These are phyloP conservation scores for Monarcha castaneiventris DNA, from an alignment of 2,113 vertebrate genomes.

Conservation along the genomic window DNA sequence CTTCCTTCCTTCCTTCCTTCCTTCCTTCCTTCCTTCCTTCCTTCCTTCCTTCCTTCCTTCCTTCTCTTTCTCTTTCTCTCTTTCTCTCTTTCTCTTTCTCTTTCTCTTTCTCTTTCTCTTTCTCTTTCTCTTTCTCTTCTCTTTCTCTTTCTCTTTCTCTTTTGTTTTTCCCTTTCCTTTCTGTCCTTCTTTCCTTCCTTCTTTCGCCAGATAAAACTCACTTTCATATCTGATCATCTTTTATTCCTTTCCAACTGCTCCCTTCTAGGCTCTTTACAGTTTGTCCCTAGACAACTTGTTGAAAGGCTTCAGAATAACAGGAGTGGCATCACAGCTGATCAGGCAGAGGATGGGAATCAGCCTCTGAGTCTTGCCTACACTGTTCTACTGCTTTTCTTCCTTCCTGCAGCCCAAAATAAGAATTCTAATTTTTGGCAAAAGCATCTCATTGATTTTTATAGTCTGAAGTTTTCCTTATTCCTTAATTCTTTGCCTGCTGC, in stretches of 20 bases:
- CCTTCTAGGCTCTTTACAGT: not conserved
- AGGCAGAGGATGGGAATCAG: not conserved
- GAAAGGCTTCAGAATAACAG: not conserved
- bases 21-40: no score
- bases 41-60: no score
- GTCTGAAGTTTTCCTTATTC: not conserved
- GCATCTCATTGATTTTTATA: not conserved
- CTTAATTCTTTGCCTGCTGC: not conserved
- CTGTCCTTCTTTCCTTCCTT: no score
- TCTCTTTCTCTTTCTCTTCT: no score
- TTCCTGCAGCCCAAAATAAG: not conserved
- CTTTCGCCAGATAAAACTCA: not conserved
- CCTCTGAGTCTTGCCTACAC: not conserved
- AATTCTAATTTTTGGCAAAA: not conserved
- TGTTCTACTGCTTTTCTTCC: not conserved
- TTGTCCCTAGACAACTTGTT: not conserved
- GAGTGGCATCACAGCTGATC: not conserved
- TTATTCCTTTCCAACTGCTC: not conserved
- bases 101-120: no score
- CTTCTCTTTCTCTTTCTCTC: no score
- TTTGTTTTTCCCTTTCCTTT: fast-evolving
- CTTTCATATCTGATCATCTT: not conserved
- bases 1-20: no score
- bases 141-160: fast-evolving
- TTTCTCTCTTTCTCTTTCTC: no score